Evolutionary conservation across 2,113 vertebrate genomes (phyloP).

Genomic region (Aegotheles bennettii): DNA sequence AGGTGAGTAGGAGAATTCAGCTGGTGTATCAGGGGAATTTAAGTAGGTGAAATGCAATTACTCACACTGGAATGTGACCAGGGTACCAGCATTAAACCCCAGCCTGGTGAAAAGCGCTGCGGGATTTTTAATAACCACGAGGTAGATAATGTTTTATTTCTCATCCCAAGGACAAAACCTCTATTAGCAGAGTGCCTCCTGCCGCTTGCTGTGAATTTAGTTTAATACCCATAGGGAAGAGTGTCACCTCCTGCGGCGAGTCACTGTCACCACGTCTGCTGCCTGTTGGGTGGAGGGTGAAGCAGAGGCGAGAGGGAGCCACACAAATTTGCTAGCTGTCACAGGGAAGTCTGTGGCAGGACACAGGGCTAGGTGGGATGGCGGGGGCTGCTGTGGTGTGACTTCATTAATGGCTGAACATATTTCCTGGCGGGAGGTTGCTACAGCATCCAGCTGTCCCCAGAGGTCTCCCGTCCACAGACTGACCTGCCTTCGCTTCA

Average conservation of each 20-base stretch:
- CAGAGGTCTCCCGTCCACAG: background rate
- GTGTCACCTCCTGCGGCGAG: background rate
- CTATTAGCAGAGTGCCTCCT: background rate
- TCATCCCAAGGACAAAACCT: background rate
- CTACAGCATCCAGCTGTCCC: background rate
- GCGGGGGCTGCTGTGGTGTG: fast-evolving
- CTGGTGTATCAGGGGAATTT: background rate
- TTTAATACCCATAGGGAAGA: fast-evolving
- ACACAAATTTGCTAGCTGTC: background rate
- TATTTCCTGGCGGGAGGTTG: background rate
- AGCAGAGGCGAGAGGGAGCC: fast-evolving
- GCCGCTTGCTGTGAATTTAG: background rate
- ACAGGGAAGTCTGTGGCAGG: fast-evolving
- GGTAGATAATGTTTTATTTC: background rate
- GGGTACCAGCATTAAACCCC: background rate
- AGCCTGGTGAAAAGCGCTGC: background rate
- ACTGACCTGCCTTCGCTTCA: background rate
- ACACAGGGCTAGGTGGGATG: background rate
- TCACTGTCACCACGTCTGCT: fast-evolving
- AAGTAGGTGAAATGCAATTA: background rate
- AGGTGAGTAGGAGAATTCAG: background rate
- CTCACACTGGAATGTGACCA: background rate
- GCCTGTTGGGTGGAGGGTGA: background rate
- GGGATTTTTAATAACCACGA: background rate
- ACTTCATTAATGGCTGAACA: background rate